These are phyloP conservation scores for Elysia crispata DNA, from an alignment of 2,888 invertebrate genomes.

Conservation along the genomic window DNA sequence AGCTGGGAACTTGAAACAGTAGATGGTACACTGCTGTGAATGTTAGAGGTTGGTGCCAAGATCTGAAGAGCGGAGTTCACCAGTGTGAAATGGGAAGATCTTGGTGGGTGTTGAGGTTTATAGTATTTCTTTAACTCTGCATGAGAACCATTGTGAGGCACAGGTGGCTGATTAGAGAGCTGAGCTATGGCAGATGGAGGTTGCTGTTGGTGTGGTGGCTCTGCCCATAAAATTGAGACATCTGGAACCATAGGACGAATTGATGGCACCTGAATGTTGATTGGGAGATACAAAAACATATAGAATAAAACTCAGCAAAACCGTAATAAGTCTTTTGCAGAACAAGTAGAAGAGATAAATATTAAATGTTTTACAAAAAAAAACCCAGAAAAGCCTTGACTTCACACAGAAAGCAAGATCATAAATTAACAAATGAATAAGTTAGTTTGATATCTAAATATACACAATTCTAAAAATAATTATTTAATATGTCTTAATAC, in stretches of 20 bases:
- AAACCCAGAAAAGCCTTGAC: too few species aligned
- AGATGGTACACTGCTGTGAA: background rate
- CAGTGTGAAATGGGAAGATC: background rate
- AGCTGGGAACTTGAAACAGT: background rate
- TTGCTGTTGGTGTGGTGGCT: constrained; percentile 18
- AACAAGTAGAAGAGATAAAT: too few species aligned
- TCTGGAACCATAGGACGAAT: constrained; percentile 74
- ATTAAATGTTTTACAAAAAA: too few species aligned
- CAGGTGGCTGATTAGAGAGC: background rate
- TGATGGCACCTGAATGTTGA: constrained; percentile 62
- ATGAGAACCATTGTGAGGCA: too few species aligned
- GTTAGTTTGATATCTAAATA: too few species aligned
- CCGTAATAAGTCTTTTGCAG: too few species aligned
- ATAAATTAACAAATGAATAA: too few species aligned
- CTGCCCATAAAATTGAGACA: constrained; percentile 70
- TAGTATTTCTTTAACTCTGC: background rate
- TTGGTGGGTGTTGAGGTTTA: background rate
- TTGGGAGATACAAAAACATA: too few species aligned
- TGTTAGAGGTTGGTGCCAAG: background rate
- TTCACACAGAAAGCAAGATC: too few species aligned
- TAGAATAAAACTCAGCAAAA: too few species aligned
- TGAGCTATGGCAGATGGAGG: background rate
- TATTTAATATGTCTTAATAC: too few species aligned
- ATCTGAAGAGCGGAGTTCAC: background rate
- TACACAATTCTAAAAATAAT: too few species aligned